A percentile compares a stretch with the other conserved stretches of the same genome.
phyloP scores from a whole-genome alignment of 2,888 invertebrate genomes.

The Hemicrepidius hirtus region DNA sequence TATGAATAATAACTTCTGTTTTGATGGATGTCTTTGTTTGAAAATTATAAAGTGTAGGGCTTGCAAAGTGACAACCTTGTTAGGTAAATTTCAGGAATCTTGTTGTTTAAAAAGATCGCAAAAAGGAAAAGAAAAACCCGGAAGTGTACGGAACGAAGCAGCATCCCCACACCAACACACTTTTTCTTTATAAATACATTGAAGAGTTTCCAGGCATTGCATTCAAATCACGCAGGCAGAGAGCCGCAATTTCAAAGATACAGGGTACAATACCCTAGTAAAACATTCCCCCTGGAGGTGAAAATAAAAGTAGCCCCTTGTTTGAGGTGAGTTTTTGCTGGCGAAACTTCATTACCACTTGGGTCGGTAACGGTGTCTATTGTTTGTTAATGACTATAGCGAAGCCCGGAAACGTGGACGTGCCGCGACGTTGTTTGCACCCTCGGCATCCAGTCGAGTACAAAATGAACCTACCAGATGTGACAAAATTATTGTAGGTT shows the following conservation, averaged over 20 bases:
- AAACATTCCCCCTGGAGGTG: conserved; percentile 31
- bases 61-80: too few relatives aligned
- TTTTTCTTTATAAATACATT: not conserved
- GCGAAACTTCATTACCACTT: conserved; percentile 53
- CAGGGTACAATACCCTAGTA: conserved; percentile 10
- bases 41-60: too few relatives aligned
- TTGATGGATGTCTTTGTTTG: too few relatives aligned
- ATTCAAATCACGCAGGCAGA: conserved; percentile 23
- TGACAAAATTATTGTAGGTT: conserved; percentile 33
- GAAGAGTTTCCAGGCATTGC: not conserved
- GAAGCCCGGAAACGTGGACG: conserved; percentile 54
- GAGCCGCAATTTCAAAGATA: conserved; percentile 7
- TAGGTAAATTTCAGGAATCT: too few relatives aligned
- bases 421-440: conserved; percentile 41
- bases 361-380: conserved; percentile 53
- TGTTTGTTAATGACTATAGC: conserved; percentile 55
- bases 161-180: not conserved
- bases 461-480: conserved; percentile 38
- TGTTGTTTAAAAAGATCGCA: too few relatives aligned
- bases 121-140: too few relatives aligned
- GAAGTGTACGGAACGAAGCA: too few relatives aligned
- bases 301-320: conserved; percentile 42
- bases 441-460: conserved; percentile 19
- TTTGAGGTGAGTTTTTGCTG: conserved; percentile 51
- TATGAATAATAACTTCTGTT: too few relatives aligned